Base-by-base conservation (phyloP, 64 coral and sea anemone species). In the Acropora tenuis region DNA sequence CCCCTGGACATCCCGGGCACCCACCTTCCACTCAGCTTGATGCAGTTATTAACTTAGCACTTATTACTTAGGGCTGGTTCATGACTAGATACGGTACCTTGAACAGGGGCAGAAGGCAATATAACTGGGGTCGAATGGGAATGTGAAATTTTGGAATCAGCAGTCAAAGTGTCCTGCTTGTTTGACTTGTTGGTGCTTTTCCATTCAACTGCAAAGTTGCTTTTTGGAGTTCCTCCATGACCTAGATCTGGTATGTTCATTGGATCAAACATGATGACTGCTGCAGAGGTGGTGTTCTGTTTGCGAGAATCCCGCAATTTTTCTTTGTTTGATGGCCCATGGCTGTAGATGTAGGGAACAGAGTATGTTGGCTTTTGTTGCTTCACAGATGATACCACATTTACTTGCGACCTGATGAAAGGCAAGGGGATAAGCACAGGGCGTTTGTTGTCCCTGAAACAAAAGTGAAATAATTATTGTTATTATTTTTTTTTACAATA, bases 211-310 rank as follows among this genome's bases (percentile, higher is more conserved):
- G 77, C 82, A 3, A 66, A 11, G 30, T 30, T 30, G 78, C 92
- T 75, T 73, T 78, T 84, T 74, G 89, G 91, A 1, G 95, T 91
- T 80, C 82, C 95, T 52, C 88, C 83, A 8, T 73, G 95, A 68
- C 61, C 72, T 15, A 80, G 45, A 0, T 88, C 77, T 11, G 95
- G 95, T 12, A 97, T 83, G 42, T 79, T 84, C 67, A 85, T 86
- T 47, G 94, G 90, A 74, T 88, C 91, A 40, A 93, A 87, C 78
- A 88, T 97, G 42, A 97, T 93, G n/a, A 97, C 89, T 13, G 95
- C 87, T 8, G 95, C 68, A 1, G 95, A 94, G 12, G 90, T 68
- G 3, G 69, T 85, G 11, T 48, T 85, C 16, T 6, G 65, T 1
- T 43, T 10, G 46, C 1, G 65, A 11, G 82, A 48, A 48, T 85